Percentiles rank a stretch among this genome's conserved stretches.
These are phyloP conservation scores for Nyctereutes procyonoides DNA, from an alignment of 2,113 vertebrate genomes.

Conservation along the genomic window DNA sequence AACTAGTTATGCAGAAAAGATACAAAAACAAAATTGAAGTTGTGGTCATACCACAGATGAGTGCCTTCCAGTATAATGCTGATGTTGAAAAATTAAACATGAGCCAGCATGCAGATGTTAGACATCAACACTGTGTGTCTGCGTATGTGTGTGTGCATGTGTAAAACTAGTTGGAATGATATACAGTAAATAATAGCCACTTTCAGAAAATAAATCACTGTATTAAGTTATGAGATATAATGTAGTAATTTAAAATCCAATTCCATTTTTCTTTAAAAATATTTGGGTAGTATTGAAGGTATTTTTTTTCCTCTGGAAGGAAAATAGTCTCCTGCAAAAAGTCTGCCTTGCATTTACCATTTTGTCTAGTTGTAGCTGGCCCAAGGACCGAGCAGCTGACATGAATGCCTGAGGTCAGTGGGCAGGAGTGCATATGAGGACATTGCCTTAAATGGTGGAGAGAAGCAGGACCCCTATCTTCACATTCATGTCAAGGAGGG, in stretches of 20 bases:
- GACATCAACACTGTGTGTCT: not conserved
- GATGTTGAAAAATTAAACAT: slow-evolving; percentile 23
- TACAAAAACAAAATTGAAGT: not conserved
- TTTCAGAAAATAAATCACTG: not conserved
- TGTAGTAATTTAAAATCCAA: slow-evolving; percentile 19
- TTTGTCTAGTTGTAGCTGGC: not conserved
- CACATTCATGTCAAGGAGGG: accelerated
- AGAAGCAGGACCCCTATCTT: not conserved
- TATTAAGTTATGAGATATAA: not conserved
- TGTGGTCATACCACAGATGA: not conserved
- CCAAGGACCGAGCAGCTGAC: not conserved
- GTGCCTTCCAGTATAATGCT: not conserved
- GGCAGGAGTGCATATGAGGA: accelerated
- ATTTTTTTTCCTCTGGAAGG: not conserved
- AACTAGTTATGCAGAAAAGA: slow-evolving; percentile 29
- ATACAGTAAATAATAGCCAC: not conserved
- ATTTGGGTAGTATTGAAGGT: not conserved
- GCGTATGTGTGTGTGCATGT: not conserved
- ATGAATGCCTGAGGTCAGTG: accelerated
- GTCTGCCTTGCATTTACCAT: not conserved
- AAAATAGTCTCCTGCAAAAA: not conserved
- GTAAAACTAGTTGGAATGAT: not conserved
- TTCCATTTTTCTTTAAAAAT: not conserved
- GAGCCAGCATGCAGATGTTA: not conserved
- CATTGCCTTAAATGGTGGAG: accelerated